phyloP scores from a whole-genome alignment of 2,888 invertebrate genomes.

The Stenodera caucasica region DNA sequence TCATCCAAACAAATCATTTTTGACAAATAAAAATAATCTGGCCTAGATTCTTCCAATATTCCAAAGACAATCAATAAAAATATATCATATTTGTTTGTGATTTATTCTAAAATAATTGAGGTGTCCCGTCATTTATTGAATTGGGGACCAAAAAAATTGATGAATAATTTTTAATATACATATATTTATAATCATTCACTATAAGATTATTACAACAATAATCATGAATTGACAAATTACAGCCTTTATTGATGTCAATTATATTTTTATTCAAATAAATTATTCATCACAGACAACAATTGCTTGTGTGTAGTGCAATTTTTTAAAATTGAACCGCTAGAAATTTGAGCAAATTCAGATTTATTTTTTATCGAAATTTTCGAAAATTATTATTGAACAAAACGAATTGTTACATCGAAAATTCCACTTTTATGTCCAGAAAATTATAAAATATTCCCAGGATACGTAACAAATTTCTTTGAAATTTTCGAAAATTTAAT shows the following conservation, averaged over 20 bases:
- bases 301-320: slow-evolving; percentile 16
- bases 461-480: neutral
- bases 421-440: too few species aligned
- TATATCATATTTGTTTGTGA: too few species aligned
- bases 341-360: too few species aligned
- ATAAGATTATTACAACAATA: neutral
- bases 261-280: slow-evolving; percentile 34
- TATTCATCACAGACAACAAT: slow-evolving; percentile 21
- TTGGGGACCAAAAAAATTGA: too few species aligned
- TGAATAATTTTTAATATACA: too few species aligned
- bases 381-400: too few species aligned
- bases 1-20: neutral
- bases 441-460: too few species aligned
- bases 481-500: neutral
- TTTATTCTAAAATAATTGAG: too few species aligned
- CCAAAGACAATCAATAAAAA: neutral
- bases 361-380: too few species aligned
- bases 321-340: slow-evolving; percentile 10
- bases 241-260: slow-evolving; percentile 37
- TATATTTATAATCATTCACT: neutral
- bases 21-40: neutral
- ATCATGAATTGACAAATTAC: slow-evolving; percentile 31
- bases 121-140: too few species aligned
- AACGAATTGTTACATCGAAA: too few species aligned
- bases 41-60: neutral